Evolutionary conservation across 2,888 invertebrate genomes (phyloP), one percentile per base, ranked within the genome.

Genomic region (Cerceris rybyensis): DNA sequence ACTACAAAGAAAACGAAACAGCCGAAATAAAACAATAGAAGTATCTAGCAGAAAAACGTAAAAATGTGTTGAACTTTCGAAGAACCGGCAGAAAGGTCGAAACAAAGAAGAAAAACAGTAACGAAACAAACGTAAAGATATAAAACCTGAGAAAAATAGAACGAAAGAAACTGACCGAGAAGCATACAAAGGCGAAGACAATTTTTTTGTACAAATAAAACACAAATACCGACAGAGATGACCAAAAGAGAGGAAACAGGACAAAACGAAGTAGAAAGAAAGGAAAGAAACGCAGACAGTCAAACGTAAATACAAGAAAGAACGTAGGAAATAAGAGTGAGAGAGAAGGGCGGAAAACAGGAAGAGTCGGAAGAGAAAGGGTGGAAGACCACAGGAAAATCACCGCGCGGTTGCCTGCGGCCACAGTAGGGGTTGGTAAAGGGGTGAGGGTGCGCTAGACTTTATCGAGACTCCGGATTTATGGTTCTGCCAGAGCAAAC

Each of bases 381-480:
- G 46, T 41, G 74, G 49, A 46, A 71, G 49, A 55, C 73, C 66
- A 28, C 79, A 68, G 70, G 50, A 75, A 75, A 83, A 85, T 86
- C 80, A 71, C 52, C 60, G 70, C 61, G 74, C 60, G 74, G 79
- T 81, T 73, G 81, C 66, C 75, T 55, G 70, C 69, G 80, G 81
- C 78, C 73, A 64, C 68, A 55, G 71, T 72, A 76, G 70, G 67
- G 79, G 70, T 70, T 60, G 68, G 63, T 13, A n/a, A 43, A 54
- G 67, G 17, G 61, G 60, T 46, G 58, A 50, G 52, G 66, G 70
- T 73, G 73, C 57, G 69, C 70, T 70, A 69, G 86, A 87, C 85
- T 86, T 84, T 84, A 88, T 88, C 84, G 87, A 84, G 84, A 83
- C 75, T 76, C 63, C 61, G 75, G 86, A 88, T 88, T 88, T 88